phyloP scores from a whole-genome alignment of 2,888 invertebrate species.

The Tanypteryx hageni region DNA sequence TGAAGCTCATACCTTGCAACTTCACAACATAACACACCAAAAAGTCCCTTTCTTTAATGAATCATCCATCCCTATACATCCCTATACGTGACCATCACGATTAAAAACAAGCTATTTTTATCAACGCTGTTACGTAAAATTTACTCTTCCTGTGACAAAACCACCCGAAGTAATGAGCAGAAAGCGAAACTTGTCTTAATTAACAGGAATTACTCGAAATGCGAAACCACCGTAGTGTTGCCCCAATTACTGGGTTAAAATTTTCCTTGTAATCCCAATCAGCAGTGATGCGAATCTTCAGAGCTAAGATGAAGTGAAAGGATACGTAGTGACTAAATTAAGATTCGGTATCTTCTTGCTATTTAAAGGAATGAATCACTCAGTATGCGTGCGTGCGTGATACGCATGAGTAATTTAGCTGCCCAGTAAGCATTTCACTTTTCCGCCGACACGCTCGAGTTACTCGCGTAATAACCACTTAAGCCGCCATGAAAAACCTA shows the following conservation, averaged over 20 bases:
- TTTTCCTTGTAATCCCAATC: neutral
- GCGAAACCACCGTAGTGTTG: neutral
- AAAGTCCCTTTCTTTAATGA: no score
- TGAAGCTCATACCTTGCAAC: no score
- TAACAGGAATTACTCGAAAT: slow-evolving; percentile 6
- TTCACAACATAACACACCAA: no score
- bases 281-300: neutral
- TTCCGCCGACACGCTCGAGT: neutral
- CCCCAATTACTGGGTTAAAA: slow-evolving; percentile 5
- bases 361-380: slow-evolving; percentile 4
- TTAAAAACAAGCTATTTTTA: neutral
- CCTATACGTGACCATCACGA: no score
- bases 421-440: neutral
- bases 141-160: neutral
- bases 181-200: neutral
- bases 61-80: no score
- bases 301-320: neutral
- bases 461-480: neutral
- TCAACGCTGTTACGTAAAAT: neutral
- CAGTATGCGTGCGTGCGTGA: neutral
- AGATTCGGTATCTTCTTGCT: neutral
- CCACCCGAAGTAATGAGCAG: neutral
- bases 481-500: neutral
- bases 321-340: neutral
- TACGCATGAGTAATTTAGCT: neutral